Percentiles rank a stretch among this genome's conserved stretches.
These are phyloP conservation scores for Etheostoma cragini DNA, from an alignment of 2,113 vertebrate genomes.

Conservation along the genomic window DNA sequence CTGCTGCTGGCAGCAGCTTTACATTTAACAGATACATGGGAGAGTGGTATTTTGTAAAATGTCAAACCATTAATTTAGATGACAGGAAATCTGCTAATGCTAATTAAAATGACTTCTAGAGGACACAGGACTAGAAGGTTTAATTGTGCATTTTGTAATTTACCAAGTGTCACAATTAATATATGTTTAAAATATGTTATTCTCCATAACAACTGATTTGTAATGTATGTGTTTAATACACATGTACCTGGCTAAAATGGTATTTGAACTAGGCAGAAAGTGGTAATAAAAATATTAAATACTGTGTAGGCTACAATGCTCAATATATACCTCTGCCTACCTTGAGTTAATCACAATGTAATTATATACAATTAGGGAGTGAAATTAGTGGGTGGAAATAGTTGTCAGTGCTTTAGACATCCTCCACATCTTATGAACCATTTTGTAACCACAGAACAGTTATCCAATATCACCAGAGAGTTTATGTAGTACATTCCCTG, in stretches of 20 bases:
- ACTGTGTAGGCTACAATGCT: not conserved
- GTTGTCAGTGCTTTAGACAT: slow-evolving; percentile 29
- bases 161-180: not conserved
- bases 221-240: not conserved
- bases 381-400: slow-evolving; percentile 28
- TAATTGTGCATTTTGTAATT: too few species aligned
- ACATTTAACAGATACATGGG: not conserved
- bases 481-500: not conserved
- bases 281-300: not conserved
- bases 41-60: not conserved
- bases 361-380: slow-evolving; percentile 38
- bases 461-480: slow-evolving; percentile 15
- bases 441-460: slow-evolving; percentile 31
- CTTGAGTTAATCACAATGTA: not conserved
- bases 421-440: slow-evolving; percentile 39
- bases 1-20: not conserved
- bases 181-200: not conserved
- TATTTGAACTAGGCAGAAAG: not conserved
- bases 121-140: too few species aligned
- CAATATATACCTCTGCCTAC: not conserved
- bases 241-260: not conserved
- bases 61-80: not conserved
- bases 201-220: not conserved
- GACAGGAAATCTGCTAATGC: too few species aligned
- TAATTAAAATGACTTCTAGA: not conserved